Evolutionary conservation across 1,140 invertebrate genomes (phyloP).

Genomic region (Drosophila novamexicana): DNA sequence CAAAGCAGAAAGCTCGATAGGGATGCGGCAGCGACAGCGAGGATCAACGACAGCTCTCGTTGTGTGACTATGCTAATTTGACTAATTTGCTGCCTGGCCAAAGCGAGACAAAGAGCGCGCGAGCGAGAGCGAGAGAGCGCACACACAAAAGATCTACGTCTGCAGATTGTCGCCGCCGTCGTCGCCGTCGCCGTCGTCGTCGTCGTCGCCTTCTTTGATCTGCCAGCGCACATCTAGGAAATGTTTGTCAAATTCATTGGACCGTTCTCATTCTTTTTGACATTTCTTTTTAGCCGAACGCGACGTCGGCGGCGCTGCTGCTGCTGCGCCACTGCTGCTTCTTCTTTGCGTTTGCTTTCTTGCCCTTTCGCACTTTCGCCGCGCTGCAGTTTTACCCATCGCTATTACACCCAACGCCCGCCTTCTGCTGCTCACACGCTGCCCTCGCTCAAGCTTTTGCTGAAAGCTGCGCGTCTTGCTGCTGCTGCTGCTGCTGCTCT

Average conservation of each 20-base stretch:
- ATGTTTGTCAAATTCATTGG: conserved; percentile 83
- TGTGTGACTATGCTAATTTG: conserved; percentile 67
- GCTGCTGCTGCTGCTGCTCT: neutral
- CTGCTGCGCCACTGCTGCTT: conserved; percentile 16
- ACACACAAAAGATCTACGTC: conserved; percentile 22
- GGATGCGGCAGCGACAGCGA: neutral
- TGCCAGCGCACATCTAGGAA: conserved; percentile 83
- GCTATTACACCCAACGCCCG: neutral
- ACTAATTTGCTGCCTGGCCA: conserved; percentile 59
- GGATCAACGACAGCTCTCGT: conserved; percentile 45
- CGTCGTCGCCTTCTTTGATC: conserved; percentile 72
- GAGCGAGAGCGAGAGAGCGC: neutral
- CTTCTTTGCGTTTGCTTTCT: neutral
- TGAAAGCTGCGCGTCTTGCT: neutral
- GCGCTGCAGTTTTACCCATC: neutral
- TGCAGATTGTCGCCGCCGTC: conserved; percentile 14
- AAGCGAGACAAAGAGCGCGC: neutral
- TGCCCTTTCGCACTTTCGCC: conserved; percentile 13
- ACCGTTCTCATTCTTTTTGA: conserved; percentile 84
- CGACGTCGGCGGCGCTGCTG: conserved; percentile 18
- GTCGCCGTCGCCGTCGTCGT: conserved; percentile 30
- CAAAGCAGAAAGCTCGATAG: conserved; percentile 15
- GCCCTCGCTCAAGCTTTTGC: neutral
- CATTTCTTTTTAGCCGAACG: conserved; percentile 75
- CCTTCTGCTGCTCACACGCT: neutral